Evolutionary conservation across 1,140 invertebrate genomes (phyloP).

Genomic region (Micrasema minimum): DNA sequence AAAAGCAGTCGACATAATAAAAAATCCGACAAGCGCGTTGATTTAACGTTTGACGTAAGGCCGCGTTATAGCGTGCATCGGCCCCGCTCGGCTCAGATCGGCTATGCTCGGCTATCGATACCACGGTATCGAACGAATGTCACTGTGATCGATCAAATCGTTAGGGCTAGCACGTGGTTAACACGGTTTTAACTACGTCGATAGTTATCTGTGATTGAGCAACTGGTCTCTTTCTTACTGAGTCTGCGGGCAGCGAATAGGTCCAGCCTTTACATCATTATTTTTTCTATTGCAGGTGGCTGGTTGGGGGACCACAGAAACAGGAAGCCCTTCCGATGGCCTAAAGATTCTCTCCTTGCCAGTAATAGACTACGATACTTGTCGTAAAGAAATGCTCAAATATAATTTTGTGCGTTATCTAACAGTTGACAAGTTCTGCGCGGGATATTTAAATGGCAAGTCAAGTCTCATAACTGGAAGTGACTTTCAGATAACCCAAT

Average conservation of each 20-base stretch:
- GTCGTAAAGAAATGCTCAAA: not conserved
- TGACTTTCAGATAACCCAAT: not conserved
- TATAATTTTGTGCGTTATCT: not conserved
- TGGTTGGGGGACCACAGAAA: not conserved
- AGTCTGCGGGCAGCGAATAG: too few relatives aligned
- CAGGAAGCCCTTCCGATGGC: not conserved
- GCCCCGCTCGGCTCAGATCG: too few relatives aligned
- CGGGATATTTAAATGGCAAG: not conserved
- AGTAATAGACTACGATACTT: not conserved
- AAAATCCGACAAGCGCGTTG: too few relatives aligned
- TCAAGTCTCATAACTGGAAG: not conserved
- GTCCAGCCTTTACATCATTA: not conserved
- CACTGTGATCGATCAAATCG: too few relatives aligned
- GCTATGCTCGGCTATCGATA: too few relatives aligned
- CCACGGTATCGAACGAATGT: too few relatives aligned
- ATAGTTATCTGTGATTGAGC: too few relatives aligned
- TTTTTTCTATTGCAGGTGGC: not conserved
- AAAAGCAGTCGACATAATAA: too few relatives aligned
- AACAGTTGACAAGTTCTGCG: constrained; percentile 3
- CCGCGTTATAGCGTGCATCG: too few relatives aligned
- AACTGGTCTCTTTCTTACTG: not conserved
- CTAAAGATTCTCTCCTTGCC: not conserved
- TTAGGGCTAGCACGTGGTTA: too few relatives aligned
- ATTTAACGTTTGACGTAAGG: too few relatives aligned
- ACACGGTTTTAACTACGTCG: too few relatives aligned